These are phyloP conservation scores for Tarsius wallacei DNA, from an alignment of 2,797 vertebrate genomes.

Conservation along the genomic window DNA sequence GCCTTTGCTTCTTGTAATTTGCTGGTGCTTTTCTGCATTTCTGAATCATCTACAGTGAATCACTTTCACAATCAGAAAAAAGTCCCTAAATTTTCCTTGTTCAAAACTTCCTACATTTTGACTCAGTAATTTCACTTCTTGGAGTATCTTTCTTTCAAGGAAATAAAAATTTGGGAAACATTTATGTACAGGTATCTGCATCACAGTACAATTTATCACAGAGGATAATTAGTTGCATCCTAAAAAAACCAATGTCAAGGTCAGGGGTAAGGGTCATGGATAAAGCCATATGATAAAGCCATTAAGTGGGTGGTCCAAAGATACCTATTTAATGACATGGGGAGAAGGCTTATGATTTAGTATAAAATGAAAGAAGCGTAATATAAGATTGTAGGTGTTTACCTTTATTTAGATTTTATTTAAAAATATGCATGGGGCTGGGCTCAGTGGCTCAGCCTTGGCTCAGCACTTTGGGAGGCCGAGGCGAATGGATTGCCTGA, in stretches of 20 bases:
- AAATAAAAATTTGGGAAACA: slow-evolving; percentile 60
- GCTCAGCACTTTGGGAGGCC: too few relatives aligned
- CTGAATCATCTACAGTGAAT: slow-evolving; percentile 31
- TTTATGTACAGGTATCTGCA: neutral
- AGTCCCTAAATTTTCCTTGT: slow-evolving; percentile 73
- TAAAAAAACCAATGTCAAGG: neutral
- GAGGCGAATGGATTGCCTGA: too few relatives aligned
- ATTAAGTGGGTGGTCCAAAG: slow-evolving; percentile 16
- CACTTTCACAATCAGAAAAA: slow-evolving; percentile 76
- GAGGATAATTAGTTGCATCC: neutral
- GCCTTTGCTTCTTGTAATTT: neutral
- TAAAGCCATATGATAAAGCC: neutral
- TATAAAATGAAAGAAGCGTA: slow-evolving; percentile 5
- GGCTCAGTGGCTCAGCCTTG: too few relatives aligned
- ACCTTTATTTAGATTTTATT: slow-evolving; percentile 47
- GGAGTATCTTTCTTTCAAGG: slow-evolving; percentile 72
- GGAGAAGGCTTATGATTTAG: slow-evolving; percentile 16
- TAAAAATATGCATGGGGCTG: neutral
- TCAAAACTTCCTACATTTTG: slow-evolving; percentile 72
- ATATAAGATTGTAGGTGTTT: neutral
- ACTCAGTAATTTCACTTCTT: slow-evolving; percentile 74
- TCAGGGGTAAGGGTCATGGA: neutral
- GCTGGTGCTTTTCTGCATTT: slow-evolving; percentile 7
- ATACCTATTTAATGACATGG: neutral
- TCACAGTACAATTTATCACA: neutral